These are phyloP conservation scores for Piscicola geometra DNA, from an alignment of 2,888 invertebrate genomes.

Conservation along the genomic window DNA sequence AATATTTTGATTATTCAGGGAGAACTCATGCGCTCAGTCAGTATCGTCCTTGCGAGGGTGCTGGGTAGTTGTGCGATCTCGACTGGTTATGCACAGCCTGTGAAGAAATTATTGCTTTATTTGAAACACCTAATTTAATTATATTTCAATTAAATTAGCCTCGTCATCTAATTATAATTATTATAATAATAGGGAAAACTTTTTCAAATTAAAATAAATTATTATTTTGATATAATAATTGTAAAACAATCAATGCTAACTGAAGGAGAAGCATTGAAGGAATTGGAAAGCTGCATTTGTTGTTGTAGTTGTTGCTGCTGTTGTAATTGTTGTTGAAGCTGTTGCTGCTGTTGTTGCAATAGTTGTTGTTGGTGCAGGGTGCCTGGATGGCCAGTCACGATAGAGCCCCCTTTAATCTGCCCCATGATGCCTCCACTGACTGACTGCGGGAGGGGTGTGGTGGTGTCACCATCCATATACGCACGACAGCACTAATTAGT, in stretches of 20 bases:
- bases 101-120: no score
- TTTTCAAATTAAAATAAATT: no score
- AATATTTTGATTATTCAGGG: no score
- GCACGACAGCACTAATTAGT: no score
- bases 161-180: no score
- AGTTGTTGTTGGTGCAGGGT: constrained; percentile 13
- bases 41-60: neutral
- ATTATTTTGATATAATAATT: no score
- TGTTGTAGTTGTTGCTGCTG: neutral
- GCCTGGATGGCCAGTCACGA: neutral
- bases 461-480: no score
- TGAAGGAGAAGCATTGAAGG: neutral
- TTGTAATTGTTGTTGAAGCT: neutral
- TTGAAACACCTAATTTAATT: no score
- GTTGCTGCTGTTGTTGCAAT: constrained; percentile 11
- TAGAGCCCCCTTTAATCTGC: constrained; percentile 6
- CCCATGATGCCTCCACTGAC: neutral
- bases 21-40: neutral
- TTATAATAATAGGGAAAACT: no score
- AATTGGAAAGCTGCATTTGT: neutral
- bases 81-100: constrained; percentile 8
- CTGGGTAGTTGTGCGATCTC: neutral
- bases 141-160: no score
- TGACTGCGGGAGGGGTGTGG: no score
- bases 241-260: neutral